Base-by-base conservation (phyloP, 2,797 vertebrate species). In the Acanthurus tractus region DNA sequence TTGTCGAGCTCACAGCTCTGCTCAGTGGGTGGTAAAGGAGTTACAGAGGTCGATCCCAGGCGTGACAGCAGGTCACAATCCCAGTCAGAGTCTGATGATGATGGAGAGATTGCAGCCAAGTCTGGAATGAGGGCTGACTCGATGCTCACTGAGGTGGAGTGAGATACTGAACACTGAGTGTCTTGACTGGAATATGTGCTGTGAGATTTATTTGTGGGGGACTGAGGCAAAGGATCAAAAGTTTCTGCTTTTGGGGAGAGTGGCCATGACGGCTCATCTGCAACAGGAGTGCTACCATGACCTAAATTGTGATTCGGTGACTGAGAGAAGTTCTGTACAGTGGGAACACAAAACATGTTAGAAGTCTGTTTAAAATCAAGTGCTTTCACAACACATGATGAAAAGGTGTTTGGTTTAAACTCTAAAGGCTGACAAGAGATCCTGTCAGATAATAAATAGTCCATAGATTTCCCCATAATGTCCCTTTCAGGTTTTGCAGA, bases 21-120 rank as follows among this genome's bases (percentile, higher is more conserved):
- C 29, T 61, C 63, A 3, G 59, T 0, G 29, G 79, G 61, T 0
- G 48, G 36, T 22, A 38, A 64, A 2, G 77, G 59, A 1, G 63
- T 20, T 0, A 69, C 67, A 0, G 46, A 78, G 6, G 63, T 25
- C 0, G 70, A 59, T 0, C 4, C 52, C 0, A 92, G 86, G 0
- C 59, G 65, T 0, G 94, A 91, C 64, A 95, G 71, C 66, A 97
- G 89, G 38, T 91, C 92, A 2, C 82, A 77, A 74, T 93, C 95
- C 95, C 93, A 95, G 74, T 93, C 93, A 0, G 94, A 94, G 52
- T 90, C 90, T 0, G 75, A 95, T 9, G 88, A 96, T 25, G 90
- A 87, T 0, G 40, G 50, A 0, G 59, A 93, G 66, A 83, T 94
- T 15, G 64, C 65, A 0, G 36, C 73, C 8, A 93, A n/a, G 83